Base-by-base conservation (phyloP, 2,113 vertebrate species). In the Ancistrus triradiatus region DNA sequence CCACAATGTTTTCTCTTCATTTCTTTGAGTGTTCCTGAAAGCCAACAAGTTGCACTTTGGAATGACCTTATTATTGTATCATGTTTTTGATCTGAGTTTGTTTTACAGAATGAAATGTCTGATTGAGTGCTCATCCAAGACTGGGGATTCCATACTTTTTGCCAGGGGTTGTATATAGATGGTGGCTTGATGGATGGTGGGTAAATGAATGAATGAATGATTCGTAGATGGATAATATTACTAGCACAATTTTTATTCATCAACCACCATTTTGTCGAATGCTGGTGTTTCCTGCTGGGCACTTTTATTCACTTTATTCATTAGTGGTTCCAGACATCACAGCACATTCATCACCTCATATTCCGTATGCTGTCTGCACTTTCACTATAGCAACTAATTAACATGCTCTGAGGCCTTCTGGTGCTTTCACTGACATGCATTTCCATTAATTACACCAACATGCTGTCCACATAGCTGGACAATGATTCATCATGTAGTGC, bases 361-460 rank as follows among this genome's bases (percentile, higher is more conserved):
- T 59, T 62, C 40, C 28, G 24, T 51, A 51, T 55, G 51, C 33
- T 43, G 63, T 35, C 24, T 44, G 49, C 33, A 38, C 64, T 38
- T 71, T 70, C 59, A 50, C 43, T 33, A 50, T 63, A 57, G 40
- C 24, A 43, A 31, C 73, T 74, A 71, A 74, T 74, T 74, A 74
- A 74, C 42, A 38, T 48, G 63, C 48, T 43, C 42, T n/a, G 52
- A 51, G 46, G 35, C 50, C 65, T 38, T 52, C 53, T 47, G 56
- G 59, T 58, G 59, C 65, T 71, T 49, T 68, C 51, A 49, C 63
- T 64, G 53, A 55, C 52, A 47, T 49, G 63, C 56, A 55, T 68
- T 62, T 43, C 64, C 56, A 60, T 59, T 74, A 74, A 74, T 74
- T 67, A 58, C 49, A 55, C 42, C 44, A 69, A 67, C 63, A 64